Evolutionary conservation across 2,113 vertebrate genomes (phyloP), one percentile per base, ranked within the genome.

Genomic region (Podarcis cretensis): DNA sequence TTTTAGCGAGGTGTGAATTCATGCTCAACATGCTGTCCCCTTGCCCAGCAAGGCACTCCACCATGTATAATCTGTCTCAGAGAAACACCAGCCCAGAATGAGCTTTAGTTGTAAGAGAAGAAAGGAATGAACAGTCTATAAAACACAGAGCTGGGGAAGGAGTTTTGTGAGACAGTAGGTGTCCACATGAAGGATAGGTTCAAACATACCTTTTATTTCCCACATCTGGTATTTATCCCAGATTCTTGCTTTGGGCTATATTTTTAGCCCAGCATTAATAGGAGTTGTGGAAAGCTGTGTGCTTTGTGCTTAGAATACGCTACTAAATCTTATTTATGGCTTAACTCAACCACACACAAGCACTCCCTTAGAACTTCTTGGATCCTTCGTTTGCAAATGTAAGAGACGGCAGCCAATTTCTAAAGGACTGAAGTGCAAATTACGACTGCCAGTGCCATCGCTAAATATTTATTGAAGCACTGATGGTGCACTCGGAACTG

Each of bases 201-300:
- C 84, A 91, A 96, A 30, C 73, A 71, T 76, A 87, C 57, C 7
- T 90, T 93, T 92, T 81, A 84, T 86, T 91, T 65, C 87, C 76
- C 1, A 0, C 81, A 82, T 91, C 86, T 94, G 85, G 35, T 91
- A 91, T 92, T 88, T 94, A 91, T 91, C 81, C 73, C 86, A 77
- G 71, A 89, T 91, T 89, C 89, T 69, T 81, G 79, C 81, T 93
- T 91, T 80, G 71, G 78, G 68, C 87, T 91, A 5, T 90, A 90
- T 90, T 95, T 94, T 92, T 89, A 91, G 86, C 83, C 84, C 57
- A 20, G 14, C 84, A 35, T 79, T 92, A 91, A 92, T 84, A 69
- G 89, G 85, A 89, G 68, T 7, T 89, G 63, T 65, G 91, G 75
- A 84, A 90, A 93, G 16, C 87, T 89, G 80, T 5, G 77, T 68